Conservation (phyloP, 2,797 vertebrate species). For the Paedocypris micromegethes region DNA sequence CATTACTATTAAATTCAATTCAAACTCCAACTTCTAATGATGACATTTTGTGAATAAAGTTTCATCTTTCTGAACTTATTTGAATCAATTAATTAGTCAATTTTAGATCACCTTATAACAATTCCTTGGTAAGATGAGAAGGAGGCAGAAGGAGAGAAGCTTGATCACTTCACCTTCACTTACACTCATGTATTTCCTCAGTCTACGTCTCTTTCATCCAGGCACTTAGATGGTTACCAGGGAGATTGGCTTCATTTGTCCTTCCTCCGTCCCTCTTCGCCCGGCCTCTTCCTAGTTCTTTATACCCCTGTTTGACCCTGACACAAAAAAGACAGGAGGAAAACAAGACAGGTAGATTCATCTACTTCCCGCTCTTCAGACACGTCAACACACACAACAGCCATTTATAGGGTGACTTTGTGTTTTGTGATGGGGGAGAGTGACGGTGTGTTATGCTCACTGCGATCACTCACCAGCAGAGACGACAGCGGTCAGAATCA, state of each 20-base stretch:
- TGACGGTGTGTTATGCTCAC: constrained; percentile 22
- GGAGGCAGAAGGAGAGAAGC: background rate
- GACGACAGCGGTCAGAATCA: constrained; percentile 11
- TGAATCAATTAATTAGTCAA: no score
- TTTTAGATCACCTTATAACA: no score
- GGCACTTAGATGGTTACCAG: constrained; percentile 42
- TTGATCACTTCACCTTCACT: constrained; percentile 16
- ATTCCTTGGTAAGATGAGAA: background rate
- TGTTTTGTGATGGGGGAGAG: constrained; percentile 11
- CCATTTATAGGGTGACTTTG: constrained; percentile 21
- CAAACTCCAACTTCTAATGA: no score
- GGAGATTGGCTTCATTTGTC: constrained; percentile 37
- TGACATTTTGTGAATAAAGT: no score
- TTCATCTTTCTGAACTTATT: no score
- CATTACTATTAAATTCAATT: no score
- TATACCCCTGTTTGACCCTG: constrained; percentile 13
- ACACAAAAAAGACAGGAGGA: constrained; percentile 16
- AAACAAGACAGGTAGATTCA: constrained; percentile 22
- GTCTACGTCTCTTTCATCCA: constrained; percentile 40
- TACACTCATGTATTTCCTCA: constrained; percentile 7
- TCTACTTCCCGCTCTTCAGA: constrained; percentile 15
- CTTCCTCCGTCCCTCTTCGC: constrained; percentile 23
- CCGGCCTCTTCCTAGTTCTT: background rate
- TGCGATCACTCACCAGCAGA: constrained; percentile 7
- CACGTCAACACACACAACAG: constrained; percentile 2